A percentile compares a stretch with the other conserved stretches of the same genome.
phyloP scores from a whole-genome alignment of 64 coral and sea anemone species.

The Acropora tenuis region DNA sequence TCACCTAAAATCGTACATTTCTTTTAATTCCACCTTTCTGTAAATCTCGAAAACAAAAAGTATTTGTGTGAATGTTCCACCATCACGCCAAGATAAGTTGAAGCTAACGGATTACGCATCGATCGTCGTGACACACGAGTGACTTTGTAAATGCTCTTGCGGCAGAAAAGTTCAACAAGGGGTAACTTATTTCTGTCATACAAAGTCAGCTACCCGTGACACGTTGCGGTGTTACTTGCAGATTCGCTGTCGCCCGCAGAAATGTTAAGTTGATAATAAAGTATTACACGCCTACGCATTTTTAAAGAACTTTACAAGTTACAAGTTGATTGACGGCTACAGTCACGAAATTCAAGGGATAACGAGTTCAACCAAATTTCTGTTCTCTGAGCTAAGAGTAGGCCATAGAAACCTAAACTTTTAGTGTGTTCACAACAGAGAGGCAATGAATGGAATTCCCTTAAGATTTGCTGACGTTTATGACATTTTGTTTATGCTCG shows the following conservation, averaged over 20 bases:
- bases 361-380: not conserved
- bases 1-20: not conserved
- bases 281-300: slow-evolving; percentile 9
- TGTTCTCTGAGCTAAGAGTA: no score
- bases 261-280: not conserved
- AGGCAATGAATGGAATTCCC: no score
- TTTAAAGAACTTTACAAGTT: not conserved
- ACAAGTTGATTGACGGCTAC: not conserved
- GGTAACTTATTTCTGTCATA: not conserved
- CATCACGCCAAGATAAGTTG: no score
- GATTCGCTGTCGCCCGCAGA: not conserved
- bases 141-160: slow-evolving; percentile 7
- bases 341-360: not conserved
- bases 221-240: slow-evolving; percentile 5
- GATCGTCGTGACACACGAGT: slow-evolving; percentile 26
- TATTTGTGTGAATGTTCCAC: not conserved
- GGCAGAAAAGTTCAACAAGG: not conserved
- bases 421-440: not conserved
- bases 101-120: not conserved
- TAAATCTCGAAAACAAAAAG: not conserved
- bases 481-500: not conserved
- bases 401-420: no score
- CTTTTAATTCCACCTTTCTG: not conserved
- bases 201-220: slow-evolving; percentile 25
- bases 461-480: not conserved